Percentiles rank a stretch among this genome's conserved stretches.
These are phyloP conservation scores for Eupithecia inturbata DNA, from an alignment of 2,888 invertebrate genomes.

Conservation along the genomic window DNA sequence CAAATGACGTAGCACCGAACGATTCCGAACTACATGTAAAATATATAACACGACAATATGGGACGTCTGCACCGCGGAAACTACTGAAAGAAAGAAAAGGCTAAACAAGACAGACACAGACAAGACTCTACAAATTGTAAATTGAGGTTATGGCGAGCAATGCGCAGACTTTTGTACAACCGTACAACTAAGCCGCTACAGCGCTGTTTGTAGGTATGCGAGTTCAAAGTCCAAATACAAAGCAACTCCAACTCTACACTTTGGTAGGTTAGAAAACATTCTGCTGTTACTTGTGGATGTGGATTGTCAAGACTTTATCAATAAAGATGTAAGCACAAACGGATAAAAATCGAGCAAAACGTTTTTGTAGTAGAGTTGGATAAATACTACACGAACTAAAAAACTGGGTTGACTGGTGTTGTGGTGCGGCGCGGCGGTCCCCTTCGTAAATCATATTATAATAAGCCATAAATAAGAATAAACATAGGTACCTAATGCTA, in stretches of 20 bases:
- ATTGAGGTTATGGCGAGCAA: constrained; percentile 38
- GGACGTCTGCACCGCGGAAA: constrained; percentile 28
- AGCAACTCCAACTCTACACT: background rate
- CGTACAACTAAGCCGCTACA: constrained; percentile 26
- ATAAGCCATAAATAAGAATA: background rate
- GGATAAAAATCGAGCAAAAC: background rate
- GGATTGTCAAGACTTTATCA: background rate
- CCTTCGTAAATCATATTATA: background rate
- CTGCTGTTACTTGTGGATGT: background rate
- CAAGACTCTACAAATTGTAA: constrained; percentile 10
- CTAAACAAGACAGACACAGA: background rate
- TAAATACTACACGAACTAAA: background rate
- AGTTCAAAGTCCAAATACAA: background rate
- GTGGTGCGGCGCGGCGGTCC: background rate
- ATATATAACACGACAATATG: background rate
- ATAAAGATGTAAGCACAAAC: background rate
- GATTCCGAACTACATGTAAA: background rate
- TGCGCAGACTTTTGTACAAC: constrained; percentile 5
- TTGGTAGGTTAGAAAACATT: background rate
- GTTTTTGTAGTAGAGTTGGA: background rate
- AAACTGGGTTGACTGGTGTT: background rate
- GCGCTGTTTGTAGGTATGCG: constrained; percentile 24
- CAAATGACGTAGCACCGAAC: constrained; percentile 30
- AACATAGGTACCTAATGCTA: too few species aligned
- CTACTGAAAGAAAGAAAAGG: constrained; percentile 16